Conservation (phyloP, 2,797 vertebrate species). For the Ibycter americanus region DNA sequence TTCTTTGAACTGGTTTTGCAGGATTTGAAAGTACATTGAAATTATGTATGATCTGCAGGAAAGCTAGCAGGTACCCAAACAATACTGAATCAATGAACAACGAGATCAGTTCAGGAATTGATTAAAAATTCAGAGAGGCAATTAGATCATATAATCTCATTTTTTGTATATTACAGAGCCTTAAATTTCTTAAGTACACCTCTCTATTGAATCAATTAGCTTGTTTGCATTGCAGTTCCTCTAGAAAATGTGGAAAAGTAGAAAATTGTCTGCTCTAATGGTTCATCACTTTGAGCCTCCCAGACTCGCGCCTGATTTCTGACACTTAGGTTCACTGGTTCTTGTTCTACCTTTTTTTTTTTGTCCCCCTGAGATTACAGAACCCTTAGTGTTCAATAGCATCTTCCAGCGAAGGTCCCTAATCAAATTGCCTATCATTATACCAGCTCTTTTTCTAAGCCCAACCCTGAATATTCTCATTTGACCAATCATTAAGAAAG, state of each 20-base stretch:
- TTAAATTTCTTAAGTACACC: not conserved
- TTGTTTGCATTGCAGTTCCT: not conserved
- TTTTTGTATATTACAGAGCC: not conserved
- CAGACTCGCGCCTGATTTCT: not conserved
- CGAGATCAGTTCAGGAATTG: not conserved
- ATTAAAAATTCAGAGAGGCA: not conserved
- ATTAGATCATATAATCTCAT: not conserved
- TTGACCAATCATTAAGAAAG: not conserved
- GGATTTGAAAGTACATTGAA: not conserved
- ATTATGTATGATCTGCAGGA: not conserved
- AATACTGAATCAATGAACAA: rapidly evolving
- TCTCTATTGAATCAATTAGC: not conserved
- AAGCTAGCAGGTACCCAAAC: not conserved
- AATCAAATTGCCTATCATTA: not conserved
- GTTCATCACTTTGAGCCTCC: not conserved
- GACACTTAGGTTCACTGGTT: not conserved
- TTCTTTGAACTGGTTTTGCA: not conserved
- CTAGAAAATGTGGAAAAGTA: not conserved
- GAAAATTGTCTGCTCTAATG: not conserved
- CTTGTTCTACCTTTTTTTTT: not conserved
- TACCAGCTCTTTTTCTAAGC: not conserved
- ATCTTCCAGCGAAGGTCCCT: not conserved
- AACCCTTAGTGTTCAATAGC: not conserved
- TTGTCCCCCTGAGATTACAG: not conserved
- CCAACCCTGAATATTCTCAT: not conserved